A percentile compares a stretch with the other conserved stretches of the same genome.
phyloP scores from a whole-genome alignment of 2,797 vertebrate species.

The Falco columbarius region DNA sequence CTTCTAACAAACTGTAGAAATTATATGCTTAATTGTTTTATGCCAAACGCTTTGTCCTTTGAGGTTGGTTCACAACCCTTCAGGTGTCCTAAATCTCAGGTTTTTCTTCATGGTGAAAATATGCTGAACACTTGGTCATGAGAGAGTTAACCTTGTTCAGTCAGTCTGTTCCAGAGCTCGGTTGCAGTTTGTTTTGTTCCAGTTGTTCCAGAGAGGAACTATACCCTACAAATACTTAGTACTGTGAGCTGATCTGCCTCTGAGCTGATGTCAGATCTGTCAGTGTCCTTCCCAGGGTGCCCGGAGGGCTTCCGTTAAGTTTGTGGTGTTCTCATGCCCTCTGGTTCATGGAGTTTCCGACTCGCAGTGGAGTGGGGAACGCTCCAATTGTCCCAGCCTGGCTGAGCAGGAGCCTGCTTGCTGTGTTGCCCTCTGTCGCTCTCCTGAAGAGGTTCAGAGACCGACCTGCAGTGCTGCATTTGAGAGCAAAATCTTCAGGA shows the following conservation, averaged over 20 bases:
- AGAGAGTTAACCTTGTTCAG: fast-evolving
- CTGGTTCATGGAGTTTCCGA: not conserved
- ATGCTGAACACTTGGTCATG: fast-evolving
- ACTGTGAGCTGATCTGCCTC: not conserved
- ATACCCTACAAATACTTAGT: fast-evolving
- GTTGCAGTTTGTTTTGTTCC: fast-evolving
- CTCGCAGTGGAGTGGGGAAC: not conserved
- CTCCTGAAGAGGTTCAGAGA: too few species aligned
- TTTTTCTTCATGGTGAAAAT: not conserved
- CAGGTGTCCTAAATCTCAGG: slow-evolving; percentile 31
- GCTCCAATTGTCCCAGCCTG: not conserved
- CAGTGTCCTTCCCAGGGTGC: not conserved
- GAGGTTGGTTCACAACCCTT: not conserved
- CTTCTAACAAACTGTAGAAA: not conserved
- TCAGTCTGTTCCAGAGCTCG: not conserved
- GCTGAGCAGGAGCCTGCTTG: not conserved
- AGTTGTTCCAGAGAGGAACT: not conserved
- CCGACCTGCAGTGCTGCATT: fast-evolving
- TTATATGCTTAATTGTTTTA: not conserved
- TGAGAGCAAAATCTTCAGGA: not conserved
- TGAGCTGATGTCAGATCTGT: not conserved
- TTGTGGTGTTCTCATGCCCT: not conserved
- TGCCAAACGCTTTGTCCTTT: slow-evolving; percentile 31
- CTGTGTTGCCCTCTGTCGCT: not conserved
- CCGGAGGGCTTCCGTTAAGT: not conserved